These are phyloP conservation scores for Ischnus inquisitorius DNA, from an alignment of 2,888 invertebrate genomes.

Conservation along the genomic window DNA sequence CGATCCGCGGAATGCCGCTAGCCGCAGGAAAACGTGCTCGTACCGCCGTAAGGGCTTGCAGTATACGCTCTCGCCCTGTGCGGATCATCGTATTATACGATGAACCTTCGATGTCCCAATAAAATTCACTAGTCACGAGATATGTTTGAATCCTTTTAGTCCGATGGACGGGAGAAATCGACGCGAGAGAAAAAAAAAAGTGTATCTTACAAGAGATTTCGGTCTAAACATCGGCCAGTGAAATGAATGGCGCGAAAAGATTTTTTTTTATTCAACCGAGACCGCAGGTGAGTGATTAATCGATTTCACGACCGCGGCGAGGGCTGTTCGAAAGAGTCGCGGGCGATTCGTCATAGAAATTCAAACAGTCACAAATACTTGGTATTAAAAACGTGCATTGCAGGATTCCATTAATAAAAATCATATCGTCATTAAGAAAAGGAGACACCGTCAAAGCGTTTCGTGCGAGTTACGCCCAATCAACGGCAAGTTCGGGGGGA, in stretches of 20 bases:
- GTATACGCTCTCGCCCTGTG: not conserved
- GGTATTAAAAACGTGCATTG: conserved; percentile 46
- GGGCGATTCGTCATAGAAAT: conserved; percentile 47
- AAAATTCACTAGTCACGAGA: conserved; percentile 58
- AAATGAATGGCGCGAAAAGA: not conserved
- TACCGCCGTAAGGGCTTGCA: conserved; percentile 2
- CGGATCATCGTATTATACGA: conserved; percentile 47
- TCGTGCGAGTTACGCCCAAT: not conserved
- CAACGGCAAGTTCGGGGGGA: conserved; percentile 12
- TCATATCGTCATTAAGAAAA: conserved; percentile 77
- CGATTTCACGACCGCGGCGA: not conserved
- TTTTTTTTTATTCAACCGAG: not conserved
- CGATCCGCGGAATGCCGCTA: conserved; percentile 8
- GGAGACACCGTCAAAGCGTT: conserved; percentile 9
- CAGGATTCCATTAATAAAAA: conserved; percentile 80
- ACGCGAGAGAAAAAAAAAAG: conserved; percentile 20
- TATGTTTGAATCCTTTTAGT: conserved; percentile 65
- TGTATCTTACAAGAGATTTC: conserved; percentile 5
- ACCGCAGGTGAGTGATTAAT: conserved; percentile 9
- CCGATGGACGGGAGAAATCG: conserved; percentile 51
- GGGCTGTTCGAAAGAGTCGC: not conserved
- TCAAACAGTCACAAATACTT: conserved; percentile 70
- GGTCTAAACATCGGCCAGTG: not conserved
- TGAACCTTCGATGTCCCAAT: conserved; percentile 57
- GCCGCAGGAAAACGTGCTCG: conserved; percentile 26